Evolutionary conservation across 2,113 vertebrate species (phyloP), one percentile per base, ranked within the genome.

Genomic region (Acanthisitta chloris): DNA sequence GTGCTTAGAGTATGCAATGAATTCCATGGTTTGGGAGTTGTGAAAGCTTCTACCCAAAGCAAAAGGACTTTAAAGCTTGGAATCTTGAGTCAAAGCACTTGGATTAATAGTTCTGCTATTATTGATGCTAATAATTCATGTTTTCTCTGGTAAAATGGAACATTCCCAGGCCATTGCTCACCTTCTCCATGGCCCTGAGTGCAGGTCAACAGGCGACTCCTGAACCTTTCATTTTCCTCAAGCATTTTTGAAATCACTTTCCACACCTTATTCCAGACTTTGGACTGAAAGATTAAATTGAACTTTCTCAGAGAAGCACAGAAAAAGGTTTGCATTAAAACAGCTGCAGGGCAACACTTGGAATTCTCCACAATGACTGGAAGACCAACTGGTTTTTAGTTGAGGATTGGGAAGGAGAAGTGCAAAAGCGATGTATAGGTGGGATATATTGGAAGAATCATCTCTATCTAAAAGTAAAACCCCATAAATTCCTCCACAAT

Each of bases 241-340:
- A 99, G 87, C 98, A 99, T 99, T 97, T 95, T 99, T 84, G 98
- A 98, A 95, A 99, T 99, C 61, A 98, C 98, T 97, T 97, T 98
- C 80, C 97, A 94, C 42, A 99, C 99, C 17, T 90, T 93, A 52
- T 84, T 92, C 96, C 98, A 98, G 31, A 94, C 95, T 93, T 95
- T 96, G 90, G 76, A 88, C 98, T 99, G 73, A 95, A 95, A 96
- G 91, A 97, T 17, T 87, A 95, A 96, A 92, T 11, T 8, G 58
- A 78, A 40, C 11, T 81, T 81, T 73, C 49, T 61, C 71, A 72
- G 48, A 54, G 79, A 88, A 80, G 17, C 40, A 64, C 26, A 48
- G 7, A 36, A 54, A 78, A 72, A 43, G 8, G 8, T 34, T 80
- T 93, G 38, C 28, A 46, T 70, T 70, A 74, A 91, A 52, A 79